Base-by-base conservation (phyloP, 2,888 invertebrate species). In the Diadegma fenestrale region DNA sequence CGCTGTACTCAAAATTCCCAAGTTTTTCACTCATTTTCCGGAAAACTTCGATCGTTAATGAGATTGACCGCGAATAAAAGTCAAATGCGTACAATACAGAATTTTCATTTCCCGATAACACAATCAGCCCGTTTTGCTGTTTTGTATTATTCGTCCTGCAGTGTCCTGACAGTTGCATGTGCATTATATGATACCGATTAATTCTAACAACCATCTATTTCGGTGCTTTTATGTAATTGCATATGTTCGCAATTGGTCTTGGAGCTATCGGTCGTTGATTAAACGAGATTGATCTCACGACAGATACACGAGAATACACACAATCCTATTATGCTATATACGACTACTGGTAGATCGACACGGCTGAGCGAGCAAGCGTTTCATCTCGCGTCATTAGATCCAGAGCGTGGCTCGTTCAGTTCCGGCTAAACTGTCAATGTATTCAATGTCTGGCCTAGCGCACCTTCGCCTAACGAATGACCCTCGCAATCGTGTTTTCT, bases 341-440 rank as follows among this genome's bases (percentile, higher is more conserved):
- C 68, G n/a, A n/a, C n/a, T n/a, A n/a, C 58, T 58, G 73, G 48
- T 72, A 72, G 76, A 82, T 58, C 76, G 82, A 80, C 71, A 80
- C 64, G 76, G 75, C 43, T 63, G 81, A 78, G 37, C 82, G 79
- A 58, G 58, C 69, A 71, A 71, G 26, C 75, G 81, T 64, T 82
- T 85, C 82, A 85, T 85, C 79, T 78, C 85, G 79, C 73, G 63
- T 82, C 82, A 79, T 82, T 82, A 58, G 68, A 58, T 54, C 71
- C 82, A 22, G 73, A 75, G 43, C 64, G 71, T 33, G 64, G 64
- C 71, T 68, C 79, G 79, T 82, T 82, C 71, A 75, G 82, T 82
- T 85, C 85, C 85, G 85, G 82, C 71, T 61, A 77, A 58, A 71
- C 79, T 75, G 68, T 66, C 73, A 22, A 58, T 71, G 69, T 68